These are phyloP conservation scores for Ephialtes manifestator DNA, from an alignment of 2,888 invertebrate genomes.

Conservation along the genomic window DNA sequence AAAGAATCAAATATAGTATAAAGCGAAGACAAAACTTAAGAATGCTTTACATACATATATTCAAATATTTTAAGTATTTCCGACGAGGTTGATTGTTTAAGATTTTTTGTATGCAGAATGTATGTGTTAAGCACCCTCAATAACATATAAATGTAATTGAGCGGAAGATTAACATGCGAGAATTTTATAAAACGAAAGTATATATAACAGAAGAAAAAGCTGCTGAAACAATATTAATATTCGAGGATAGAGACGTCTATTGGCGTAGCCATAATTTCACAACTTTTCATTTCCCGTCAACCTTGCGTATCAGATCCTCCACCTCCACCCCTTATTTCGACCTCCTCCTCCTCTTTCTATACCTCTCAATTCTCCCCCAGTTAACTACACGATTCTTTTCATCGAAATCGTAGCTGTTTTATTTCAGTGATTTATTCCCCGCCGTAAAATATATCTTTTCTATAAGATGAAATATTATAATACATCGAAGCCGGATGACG, in stretches of 20 bases:
- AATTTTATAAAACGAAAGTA: background rate
- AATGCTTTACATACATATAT: background rate
- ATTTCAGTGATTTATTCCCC: conserved; percentile 33
- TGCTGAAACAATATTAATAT: conserved; percentile 50
- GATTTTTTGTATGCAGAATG: too few relatives aligned
- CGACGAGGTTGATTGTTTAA: too few relatives aligned
- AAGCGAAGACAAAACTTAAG: background rate
- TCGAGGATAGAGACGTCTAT: conserved; percentile 1
- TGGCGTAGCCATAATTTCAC: conserved; percentile 16
- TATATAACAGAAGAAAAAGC: background rate
- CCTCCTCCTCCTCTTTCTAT: background rate
- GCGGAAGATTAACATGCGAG: background rate
- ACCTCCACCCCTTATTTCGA: background rate
- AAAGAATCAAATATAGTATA: background rate
- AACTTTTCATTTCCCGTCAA: conserved; percentile 39
- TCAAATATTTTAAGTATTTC: too few relatives aligned
- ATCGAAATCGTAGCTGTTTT: conserved; percentile 30
- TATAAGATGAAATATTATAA: conserved; percentile 21
- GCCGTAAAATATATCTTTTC: conserved; percentile 9
- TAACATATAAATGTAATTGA: background rate
- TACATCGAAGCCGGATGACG: background rate
- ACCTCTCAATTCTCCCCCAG: conserved; percentile 2
- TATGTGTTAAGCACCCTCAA: too few relatives aligned
- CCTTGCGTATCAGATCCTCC: conserved; percentile 3
- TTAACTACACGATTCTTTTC: conserved; percentile 15